Evolutionary conservation across 2,797 vertebrate species (phyloP).

Genomic region (Zonotrichia albicollis): DNA sequence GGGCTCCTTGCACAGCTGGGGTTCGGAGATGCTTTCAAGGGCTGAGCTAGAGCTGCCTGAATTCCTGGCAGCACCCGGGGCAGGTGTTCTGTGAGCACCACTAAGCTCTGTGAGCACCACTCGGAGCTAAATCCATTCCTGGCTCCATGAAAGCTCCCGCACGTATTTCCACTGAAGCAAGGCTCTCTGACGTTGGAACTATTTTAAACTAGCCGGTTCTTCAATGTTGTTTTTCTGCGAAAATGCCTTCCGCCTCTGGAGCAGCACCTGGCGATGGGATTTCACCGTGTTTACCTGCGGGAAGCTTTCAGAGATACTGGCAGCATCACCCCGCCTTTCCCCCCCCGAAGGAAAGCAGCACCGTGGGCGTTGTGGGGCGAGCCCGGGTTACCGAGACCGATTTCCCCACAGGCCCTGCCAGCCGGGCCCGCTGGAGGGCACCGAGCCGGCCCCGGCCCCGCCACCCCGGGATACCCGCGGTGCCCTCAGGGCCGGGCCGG

Average conservation of each 20-base stretch:
- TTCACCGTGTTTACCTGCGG: background rate
- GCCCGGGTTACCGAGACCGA: fast-evolving
- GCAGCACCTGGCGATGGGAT: fast-evolving
- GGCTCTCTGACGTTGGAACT: fast-evolving
- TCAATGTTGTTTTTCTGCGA: background rate
- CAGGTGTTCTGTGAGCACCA: background rate
- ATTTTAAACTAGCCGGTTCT: background rate
- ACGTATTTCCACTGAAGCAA: background rate
- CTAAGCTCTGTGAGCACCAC: background rate
- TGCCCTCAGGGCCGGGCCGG: background rate
- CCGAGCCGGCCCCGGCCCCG: too few species aligned
- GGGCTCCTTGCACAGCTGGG: background rate
- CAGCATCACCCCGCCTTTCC: background rate
- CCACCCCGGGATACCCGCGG: too few species aligned
- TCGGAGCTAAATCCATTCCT: background rate
- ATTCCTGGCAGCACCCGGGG: fast-evolving
- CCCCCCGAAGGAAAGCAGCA: background rate
- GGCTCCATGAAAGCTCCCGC: fast-evolving
- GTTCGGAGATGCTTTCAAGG: background rate
- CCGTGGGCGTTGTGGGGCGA: background rate
- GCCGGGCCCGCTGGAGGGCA: background rate
- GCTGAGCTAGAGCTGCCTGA: background rate
- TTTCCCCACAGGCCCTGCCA: fast-evolving
- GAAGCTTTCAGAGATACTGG: fast-evolving
- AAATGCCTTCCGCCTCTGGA: background rate